A percentile compares a stretch with the other conserved stretches of the same genome.
phyloP scores from a whole-genome alignment of 2,888 invertebrate genomes.

The Lycaena phlaeas region DNA sequence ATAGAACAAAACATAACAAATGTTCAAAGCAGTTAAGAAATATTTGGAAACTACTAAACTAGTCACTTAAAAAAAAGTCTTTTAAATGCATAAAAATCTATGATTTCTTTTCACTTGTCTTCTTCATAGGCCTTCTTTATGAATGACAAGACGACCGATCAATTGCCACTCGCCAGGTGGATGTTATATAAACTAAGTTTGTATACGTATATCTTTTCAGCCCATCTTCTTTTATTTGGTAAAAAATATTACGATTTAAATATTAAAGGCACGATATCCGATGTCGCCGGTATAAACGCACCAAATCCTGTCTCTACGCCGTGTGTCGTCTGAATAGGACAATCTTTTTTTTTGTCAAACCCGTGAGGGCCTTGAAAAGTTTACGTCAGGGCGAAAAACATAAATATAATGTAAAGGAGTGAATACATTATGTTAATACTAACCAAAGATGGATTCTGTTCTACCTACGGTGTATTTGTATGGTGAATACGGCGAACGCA shows the following conservation, averaged over 20 bases:
- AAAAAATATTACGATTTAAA: background rate
- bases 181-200: no score
- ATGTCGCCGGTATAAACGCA: slow-evolving; percentile 17
- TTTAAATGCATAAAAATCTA: no score
- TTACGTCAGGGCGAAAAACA: slow-evolving; percentile 30
- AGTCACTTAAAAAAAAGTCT: no score
- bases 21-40: no score
- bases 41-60: no score
- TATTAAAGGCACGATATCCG: background rate
- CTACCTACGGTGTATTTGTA: slow-evolving; percentile 12
- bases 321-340: slow-evolving; percentile 26
- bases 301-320: slow-evolving; percentile 16
- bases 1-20: no score
- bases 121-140: no score
- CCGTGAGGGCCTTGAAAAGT: slow-evolving; percentile 27
- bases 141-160: no score
- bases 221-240: no score
- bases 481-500: slow-evolving; percentile 8
- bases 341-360: slow-evolving; percentile 25
- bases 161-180: no score
- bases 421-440: slow-evolving; percentile 37
- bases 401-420: slow-evolving; percentile 20
- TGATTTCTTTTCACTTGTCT: no score
- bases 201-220: no score
- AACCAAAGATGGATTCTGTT: slow-evolving; percentile 20